These are phyloP conservation scores for Drosophila orosa DNA, from an alignment of 1,140 invertebrate genomes.

Conservation along the genomic window DNA sequence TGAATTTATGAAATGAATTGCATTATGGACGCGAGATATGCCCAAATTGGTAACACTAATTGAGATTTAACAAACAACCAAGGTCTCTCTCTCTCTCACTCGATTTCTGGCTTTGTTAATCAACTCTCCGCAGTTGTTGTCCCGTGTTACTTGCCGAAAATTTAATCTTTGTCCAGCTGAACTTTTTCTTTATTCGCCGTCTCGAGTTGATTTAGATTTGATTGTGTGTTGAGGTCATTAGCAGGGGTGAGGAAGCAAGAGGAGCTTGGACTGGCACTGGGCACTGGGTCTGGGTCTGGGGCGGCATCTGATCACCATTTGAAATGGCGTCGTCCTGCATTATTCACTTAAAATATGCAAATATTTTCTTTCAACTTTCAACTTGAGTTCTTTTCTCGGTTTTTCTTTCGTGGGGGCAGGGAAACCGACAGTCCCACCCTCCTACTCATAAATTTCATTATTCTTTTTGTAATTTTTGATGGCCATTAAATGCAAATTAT, in stretches of 20 bases:
- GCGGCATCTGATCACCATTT: slow-evolving; percentile 53
- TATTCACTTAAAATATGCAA: slow-evolving; percentile 70
- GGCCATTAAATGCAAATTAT: slow-evolving; percentile 81
- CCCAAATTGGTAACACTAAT: slow-evolving; percentile 70
- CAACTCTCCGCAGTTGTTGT: background rate
- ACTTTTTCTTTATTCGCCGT: slow-evolving; percentile 1
- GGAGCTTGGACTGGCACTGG: no score
- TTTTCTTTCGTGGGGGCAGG: slow-evolving; percentile 2
- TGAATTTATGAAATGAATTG: slow-evolving; percentile 82
- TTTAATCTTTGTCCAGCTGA: slow-evolving; percentile 20
- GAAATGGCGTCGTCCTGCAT: slow-evolving; percentile 52
- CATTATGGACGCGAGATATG: slow-evolving; percentile 58
- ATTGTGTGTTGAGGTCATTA: slow-evolving; percentile 53
- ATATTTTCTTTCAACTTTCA: slow-evolving; percentile 66
- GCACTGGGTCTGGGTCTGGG: background rate
- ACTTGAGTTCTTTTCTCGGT: slow-evolving; percentile 23
- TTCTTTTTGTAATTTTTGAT: slow-evolving; percentile 74
- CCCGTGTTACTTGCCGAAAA: slow-evolving; percentile 23
- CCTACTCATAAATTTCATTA: slow-evolving; percentile 63
- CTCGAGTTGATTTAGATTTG: slow-evolving; percentile 49
- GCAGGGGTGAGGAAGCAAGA: slow-evolving; percentile 4
- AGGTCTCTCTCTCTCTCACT: background rate
- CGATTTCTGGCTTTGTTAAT: background rate
- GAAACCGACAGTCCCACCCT: background rate
- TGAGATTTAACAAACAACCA: slow-evolving; percentile 59